Evolutionary conservation across 2,113 vertebrate genomes (phyloP).

Genomic region (Anoura caudifer): DNA sequence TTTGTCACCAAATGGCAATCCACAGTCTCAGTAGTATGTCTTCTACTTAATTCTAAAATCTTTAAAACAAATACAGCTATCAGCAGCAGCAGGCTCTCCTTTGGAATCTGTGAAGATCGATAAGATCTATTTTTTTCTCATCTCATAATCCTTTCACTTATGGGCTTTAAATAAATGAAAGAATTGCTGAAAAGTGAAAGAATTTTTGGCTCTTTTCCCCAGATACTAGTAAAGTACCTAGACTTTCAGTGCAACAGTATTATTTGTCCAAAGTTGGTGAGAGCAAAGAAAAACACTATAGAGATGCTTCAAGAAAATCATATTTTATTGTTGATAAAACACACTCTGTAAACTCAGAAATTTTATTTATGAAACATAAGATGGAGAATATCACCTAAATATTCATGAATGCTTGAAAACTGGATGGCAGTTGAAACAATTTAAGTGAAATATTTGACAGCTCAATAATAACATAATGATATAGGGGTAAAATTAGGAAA

Average conservation of each 20-base stretch:
- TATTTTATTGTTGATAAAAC: background rate
- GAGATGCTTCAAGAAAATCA: background rate
- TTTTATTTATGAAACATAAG: background rate
- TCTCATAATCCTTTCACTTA: background rate
- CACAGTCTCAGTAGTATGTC: background rate
- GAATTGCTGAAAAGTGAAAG: background rate
- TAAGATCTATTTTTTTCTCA: background rate
- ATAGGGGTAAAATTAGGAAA: background rate
- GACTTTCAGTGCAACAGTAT: background rate
- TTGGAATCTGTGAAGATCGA: background rate
- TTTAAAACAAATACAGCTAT: background rate
- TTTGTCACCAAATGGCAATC: background rate
- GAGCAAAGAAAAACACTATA: background rate
- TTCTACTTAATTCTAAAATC: background rate
- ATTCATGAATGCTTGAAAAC: background rate
- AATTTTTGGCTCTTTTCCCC: background rate
- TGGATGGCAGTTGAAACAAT: background rate
- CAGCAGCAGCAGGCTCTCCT: fast-evolving
- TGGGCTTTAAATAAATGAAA: background rate
- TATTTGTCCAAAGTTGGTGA: background rate
- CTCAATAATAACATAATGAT: background rate
- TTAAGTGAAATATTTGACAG: background rate
- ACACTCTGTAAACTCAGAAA: background rate
- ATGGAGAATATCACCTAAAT: background rate
- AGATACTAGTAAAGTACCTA: background rate